Evolutionary conservation across 1,140 invertebrate genomes (phyloP).

Genomic region (Danaus plexippus): DNA sequence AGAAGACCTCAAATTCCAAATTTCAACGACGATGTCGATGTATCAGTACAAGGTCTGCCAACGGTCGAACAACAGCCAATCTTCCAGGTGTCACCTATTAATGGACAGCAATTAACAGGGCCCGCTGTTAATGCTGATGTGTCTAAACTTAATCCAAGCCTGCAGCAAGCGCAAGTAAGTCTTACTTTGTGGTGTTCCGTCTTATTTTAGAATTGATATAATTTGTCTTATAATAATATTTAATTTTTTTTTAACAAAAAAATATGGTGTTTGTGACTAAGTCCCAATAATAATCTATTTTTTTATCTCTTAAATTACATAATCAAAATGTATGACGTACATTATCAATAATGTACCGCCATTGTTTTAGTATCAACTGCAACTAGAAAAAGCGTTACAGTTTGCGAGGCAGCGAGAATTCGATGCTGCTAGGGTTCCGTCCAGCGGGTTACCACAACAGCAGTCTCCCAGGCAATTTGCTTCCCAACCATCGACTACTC

Average conservation of each 20-base stretch:
- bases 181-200: background rate
- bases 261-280: too few species aligned
- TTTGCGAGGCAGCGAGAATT: conserved; percentile 49
- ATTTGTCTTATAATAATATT: too few species aligned
- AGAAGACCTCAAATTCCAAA: conserved; percentile 30
- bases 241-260: too few species aligned
- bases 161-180: conserved; percentile 46
- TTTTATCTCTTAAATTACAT: too few species aligned
- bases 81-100: conserved; percentile 54
- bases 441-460: conserved; percentile 34
- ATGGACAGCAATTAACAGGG: conserved; percentile 49
- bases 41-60: conserved; percentile 59
- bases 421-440: conserved; percentile 33
- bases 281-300: too few species aligned
- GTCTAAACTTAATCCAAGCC: conserved; percentile 40
- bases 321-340: too few species aligned
- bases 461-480: conserved; percentile 45
- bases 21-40: conserved; percentile 40
- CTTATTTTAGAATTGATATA: too few species aligned
- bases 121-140: conserved; percentile 47
- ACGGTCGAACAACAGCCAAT: conserved; percentile 43
- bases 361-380: conserved; percentile 45
- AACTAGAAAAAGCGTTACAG: conserved; percentile 46
- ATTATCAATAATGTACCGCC: background rate
- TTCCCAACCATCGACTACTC: conserved; percentile 37